These are phyloP conservation scores for Pterobdella sp. DNA, from an alignment of 2,888 invertebrate genomes.

Conservation along the genomic window DNA sequence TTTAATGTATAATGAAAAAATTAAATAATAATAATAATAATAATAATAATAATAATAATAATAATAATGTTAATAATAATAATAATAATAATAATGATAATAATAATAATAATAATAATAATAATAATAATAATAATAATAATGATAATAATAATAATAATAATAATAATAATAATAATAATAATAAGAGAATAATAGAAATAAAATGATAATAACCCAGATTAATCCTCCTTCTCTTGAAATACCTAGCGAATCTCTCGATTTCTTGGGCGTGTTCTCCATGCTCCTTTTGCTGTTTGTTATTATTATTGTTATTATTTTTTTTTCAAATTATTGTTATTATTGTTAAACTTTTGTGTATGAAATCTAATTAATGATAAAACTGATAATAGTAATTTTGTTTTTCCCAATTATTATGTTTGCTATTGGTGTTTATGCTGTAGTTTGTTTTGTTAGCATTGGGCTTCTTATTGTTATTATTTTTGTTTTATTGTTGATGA, in stretches of 20 bases:
- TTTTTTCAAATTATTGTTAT: neutral
- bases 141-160: neutral
- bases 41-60: neutral
- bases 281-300: conserved; percentile 27
- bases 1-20: no score
- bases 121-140: neutral
- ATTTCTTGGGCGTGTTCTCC: conserved; percentile 30
- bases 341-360: neutral
- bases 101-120: neutral
- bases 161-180: neutral
- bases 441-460: neutral
- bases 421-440: conserved; percentile 17
- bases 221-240: conserved; percentile 29
- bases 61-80: neutral
- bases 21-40: neutral
- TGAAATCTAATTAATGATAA: neutral
- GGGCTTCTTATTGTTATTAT: conserved; percentile 10
- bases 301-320: conserved; percentile 3
- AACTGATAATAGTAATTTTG: neutral
- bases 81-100: neutral
- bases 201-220: conserved; percentile 31
- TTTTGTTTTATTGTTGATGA: conserved; percentile 12
- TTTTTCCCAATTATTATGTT: neutral
- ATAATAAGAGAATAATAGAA: no score
- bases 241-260: conserved; percentile 29